Evolutionary conservation across 2,797 vertebrate genomes (phyloP), one percentile per base, ranked within the genome.

Genomic region (Adelosebastes latens): DNA sequence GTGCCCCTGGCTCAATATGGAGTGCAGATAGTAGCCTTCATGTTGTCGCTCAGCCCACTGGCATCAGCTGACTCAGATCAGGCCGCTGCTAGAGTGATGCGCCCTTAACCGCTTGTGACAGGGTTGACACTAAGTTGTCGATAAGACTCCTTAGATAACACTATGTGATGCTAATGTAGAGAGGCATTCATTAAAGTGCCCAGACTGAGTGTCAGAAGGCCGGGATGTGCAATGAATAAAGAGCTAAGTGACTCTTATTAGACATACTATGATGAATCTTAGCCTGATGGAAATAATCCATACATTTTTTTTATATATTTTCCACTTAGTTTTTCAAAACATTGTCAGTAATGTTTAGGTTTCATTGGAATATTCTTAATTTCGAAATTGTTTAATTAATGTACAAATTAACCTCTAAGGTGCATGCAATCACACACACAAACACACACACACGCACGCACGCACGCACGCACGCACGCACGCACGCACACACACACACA

Each of bases 161-260:
- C 77, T 27, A 32, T 53, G 68, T 88, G 87, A 94, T 75, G 74
- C 67, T 90, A 87, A 93, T 84, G 76, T 66, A 25, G 58, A 88
- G 68, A 79, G 85, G 66, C 92, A 63, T 84, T 80, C 72, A 76
- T 88, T 83, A 72, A 74, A 80, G 69, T 66, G 58, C 60, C 79
- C 62, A 78, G 53, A 66, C 73, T 39, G 72, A 58, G 70, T 76
- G 36, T 80, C 52, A 67, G 31, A 71, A 58, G 68, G 55, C 59
- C 20, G 27, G 4, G 42, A 76, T 81, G 79, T 65, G 46, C 22
- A 29, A 61, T 49, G 52, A 87, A 86, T 71, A 63, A 55, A 77
- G 61, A 83, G 58, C 29, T 62, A 73, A 79, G 25, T 63, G 36
- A 59, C 63, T 70, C 29, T 61, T 24, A 42, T 22, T 12, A 55